Conservation (phyloP, 2,113 vertebrate genomes). For the Saguinus midas region DNA sequence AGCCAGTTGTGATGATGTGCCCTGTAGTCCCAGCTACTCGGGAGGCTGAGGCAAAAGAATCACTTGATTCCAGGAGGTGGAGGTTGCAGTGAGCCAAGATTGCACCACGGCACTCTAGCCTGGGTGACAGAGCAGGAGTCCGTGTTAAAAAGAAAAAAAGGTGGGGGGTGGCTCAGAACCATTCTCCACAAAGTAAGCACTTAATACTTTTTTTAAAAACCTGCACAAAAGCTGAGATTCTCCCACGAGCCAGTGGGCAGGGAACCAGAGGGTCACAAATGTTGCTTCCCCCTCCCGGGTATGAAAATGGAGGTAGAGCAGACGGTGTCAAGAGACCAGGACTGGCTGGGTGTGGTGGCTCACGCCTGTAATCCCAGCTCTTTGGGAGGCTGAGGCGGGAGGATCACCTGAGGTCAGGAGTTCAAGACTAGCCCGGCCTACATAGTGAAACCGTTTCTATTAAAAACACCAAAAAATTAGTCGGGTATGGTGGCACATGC, state of each 20-base stretch:
- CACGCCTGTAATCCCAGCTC: neutral
- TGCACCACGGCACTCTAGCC: too few species aligned
- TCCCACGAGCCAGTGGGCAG: neutral
- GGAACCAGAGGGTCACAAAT: neutral
- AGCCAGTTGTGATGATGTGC: too few species aligned
- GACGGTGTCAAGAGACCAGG: neutral
- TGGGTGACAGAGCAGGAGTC: too few species aligned
- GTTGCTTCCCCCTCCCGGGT: neutral
- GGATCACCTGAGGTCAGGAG: neutral
- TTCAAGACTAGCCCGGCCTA: neutral
- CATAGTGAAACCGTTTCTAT: neutral
- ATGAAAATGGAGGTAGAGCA: neutral
- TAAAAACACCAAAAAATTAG: neutral
- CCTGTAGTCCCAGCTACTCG: too few species aligned
- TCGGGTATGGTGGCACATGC: neutral
- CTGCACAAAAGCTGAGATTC: neutral
- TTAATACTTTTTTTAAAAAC: neutral
- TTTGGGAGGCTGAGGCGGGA: neutral
- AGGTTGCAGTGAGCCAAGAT: too few species aligned
- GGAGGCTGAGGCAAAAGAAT: too few species aligned
- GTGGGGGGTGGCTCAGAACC: too few species aligned
- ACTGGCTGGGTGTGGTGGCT: neutral
- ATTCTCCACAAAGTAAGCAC: neutral
- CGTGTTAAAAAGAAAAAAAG: too few species aligned
- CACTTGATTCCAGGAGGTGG: too few species aligned